Evolutionary conservation across 2,888 invertebrate species (phyloP), one percentile per base, ranked within the genome.

Genomic region (Polyommatus icarus): DNA sequence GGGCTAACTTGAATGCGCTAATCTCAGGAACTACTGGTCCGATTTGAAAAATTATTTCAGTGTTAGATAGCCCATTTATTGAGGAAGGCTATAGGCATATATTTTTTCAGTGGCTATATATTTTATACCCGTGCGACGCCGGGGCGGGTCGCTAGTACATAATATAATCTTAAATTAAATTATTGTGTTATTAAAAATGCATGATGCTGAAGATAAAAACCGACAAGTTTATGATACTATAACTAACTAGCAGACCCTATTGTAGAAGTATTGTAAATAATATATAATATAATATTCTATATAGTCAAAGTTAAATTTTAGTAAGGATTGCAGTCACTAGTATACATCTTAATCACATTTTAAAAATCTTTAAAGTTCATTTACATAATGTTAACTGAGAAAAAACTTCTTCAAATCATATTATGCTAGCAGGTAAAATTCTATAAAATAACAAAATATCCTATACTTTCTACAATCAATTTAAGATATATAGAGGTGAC

Each of bases 181-280:
- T 24, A 50, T 50, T 50, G 50, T 57, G 57, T n/a, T 7, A 7
- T n/a, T 4, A 59, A 20, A 61, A 24, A 61, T 20, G 20, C 61
- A 24, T 20, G 10, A 8, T 61, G 61, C 20, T 61, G 24, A 61
- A 12, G 61, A 8, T 24, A 54, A 54, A 54, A 54, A 54, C 54
- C 18, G 18, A 54, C 18, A 5, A 54, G 54, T 54, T 54, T 54
- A 54, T 54, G 15, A 18, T 54, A 54, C 4, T 54, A 15, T 18
- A 54, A 61, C 12, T 61, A 24, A 12, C 24, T 24, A 61, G 61
- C 61, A 61, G 61, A 24, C 61, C 12, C 24, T 61, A 24, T 61
- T 67, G 67, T 67, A 67, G 18, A 67, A 67, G 24, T 67, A 29
- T 67, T 67, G 29, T 67, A 29, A 67, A 67, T 67, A 24, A 24